Conservation (phyloP, 2,113 vertebrate genomes). For the Recurvirostra avosetta region DNA sequence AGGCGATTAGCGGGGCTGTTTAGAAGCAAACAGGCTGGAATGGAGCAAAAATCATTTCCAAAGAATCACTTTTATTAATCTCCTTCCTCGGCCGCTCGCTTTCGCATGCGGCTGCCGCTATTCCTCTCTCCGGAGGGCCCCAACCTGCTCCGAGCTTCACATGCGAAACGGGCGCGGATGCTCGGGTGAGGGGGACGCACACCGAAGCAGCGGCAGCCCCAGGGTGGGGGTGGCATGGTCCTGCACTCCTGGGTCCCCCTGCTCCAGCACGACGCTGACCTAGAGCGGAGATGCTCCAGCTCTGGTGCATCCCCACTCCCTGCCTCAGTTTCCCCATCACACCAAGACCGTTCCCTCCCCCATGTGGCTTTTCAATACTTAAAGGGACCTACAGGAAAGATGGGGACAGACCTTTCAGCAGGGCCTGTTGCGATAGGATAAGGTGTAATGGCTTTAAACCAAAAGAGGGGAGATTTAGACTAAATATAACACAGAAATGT, state of each 20-base stretch:
- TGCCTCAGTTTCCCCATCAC: not conserved
- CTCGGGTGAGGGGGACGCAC: not conserved
- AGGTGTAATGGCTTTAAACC: not conserved
- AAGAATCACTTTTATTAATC: conserved; percentile 64
- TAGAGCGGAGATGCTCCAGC: not conserved
- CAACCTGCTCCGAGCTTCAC: not conserved
- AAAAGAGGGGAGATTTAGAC: not conserved
- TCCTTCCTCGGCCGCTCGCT: not conserved
- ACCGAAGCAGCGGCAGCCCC: not conserved
- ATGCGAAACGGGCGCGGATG: rapidly evolving
- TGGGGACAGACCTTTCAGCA: not conserved
- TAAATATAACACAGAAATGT: no score
- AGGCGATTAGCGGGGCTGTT: conserved; percentile 58
- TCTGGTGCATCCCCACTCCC: not conserved
- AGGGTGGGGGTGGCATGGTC: not conserved
- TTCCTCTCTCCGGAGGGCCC: not conserved
- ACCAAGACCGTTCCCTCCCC: not conserved
- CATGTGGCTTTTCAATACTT: rapidly evolving
- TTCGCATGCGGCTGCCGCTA: not conserved
- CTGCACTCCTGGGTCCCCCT: no score
- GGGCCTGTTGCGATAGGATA: rapidly evolving
- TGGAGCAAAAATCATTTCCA: conserved; percentile 40
- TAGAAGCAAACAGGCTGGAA: conserved; percentile 54
- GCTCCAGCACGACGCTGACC: rapidly evolving
- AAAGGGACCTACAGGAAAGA: not conserved